Evolutionary conservation across 2,888 invertebrate species (phyloP).

Genomic region (Andrena bucephala): DNA sequence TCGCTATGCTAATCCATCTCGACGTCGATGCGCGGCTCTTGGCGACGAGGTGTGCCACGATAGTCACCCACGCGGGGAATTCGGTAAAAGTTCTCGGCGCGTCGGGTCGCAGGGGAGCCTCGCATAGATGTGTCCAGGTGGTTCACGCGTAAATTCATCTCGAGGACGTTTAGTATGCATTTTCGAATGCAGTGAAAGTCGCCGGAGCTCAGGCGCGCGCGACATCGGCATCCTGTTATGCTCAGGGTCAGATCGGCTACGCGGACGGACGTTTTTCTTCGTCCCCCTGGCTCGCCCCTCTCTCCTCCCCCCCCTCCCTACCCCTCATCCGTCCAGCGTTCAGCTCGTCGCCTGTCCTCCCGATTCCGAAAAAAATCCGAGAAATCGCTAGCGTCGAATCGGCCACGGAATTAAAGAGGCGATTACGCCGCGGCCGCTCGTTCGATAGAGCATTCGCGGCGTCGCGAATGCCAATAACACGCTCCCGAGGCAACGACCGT

Average conservation of each 20-base stretch:
- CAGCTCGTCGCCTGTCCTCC: neutral
- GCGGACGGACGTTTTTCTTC: conserved; percentile 19
- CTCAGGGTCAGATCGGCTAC: conserved; percentile 64
- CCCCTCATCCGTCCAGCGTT: neutral
- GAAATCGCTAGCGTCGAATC: conserved; percentile 6
- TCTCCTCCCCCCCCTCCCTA: neutral
- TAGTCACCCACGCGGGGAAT: too few species aligned
- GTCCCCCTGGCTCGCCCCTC: neutral
- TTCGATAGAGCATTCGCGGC: neutral
- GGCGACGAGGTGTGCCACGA: too few species aligned
- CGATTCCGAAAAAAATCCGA: conserved; percentile 8
- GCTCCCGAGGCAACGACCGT: conserved; percentile 6
- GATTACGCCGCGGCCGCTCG: neutral
- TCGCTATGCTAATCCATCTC: too few species aligned
- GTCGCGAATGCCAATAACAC: conserved; percentile 32
- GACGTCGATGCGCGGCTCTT: too few species aligned
- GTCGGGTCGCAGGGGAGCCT: neutral
- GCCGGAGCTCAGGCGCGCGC: conserved; percentile 40
- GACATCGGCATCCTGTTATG: conserved; percentile 63
- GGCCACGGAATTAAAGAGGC: neutral
- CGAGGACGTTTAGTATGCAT: conserved; percentile 57
- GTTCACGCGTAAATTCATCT: conserved; percentile 56
- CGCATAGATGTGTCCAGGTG: neutral
- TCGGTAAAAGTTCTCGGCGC: neutral
- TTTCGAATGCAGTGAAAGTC: conserved; percentile 68